Conservation (phyloP, 2,888 invertebrate genomes). For the Archips xylosteana region DNA sequence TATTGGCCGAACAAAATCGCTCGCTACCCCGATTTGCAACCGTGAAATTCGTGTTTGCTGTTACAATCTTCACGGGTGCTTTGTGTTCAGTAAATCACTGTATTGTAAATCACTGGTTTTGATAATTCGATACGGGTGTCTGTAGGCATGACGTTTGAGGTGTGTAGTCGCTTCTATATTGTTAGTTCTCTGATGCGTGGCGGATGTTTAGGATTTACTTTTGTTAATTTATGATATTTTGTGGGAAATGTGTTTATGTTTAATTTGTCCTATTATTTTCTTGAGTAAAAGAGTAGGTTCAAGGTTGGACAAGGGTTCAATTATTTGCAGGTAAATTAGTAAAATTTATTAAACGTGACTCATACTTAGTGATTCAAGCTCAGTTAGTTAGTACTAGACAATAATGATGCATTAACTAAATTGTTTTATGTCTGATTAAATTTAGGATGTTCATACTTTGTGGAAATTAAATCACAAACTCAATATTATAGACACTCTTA, state of each 20-base stretch:
- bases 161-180: background rate
- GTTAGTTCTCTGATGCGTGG: background rate
- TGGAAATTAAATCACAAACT: no score
- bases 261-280: no score
- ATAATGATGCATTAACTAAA: no score
- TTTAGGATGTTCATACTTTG: no score
- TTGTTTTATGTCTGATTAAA: no score
- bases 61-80: conserved; percentile 78
- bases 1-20: conserved; percentile 68
- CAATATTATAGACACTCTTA: no score
- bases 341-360: no score
- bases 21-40: conserved; percentile 67
- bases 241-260: background rate
- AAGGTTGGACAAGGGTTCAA: no score
- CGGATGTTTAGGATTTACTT: background rate
- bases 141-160: conserved; percentile 59
- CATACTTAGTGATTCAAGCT: no score
- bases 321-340: no score
- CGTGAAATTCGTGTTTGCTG: conserved; percentile 83
- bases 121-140: conserved; percentile 78
- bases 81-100: conserved; percentile 79
- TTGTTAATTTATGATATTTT: background rate
- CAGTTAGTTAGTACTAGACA: no score
- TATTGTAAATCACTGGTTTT: conserved; percentile 54
- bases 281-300: no score